A percentile compares a stretch with the other conserved stretches of the same genome.
These are phyloP conservation scores for Malacoraja senta DNA, from an alignment of 2,797 vertebrate species.

Conservation along the genomic window DNA sequence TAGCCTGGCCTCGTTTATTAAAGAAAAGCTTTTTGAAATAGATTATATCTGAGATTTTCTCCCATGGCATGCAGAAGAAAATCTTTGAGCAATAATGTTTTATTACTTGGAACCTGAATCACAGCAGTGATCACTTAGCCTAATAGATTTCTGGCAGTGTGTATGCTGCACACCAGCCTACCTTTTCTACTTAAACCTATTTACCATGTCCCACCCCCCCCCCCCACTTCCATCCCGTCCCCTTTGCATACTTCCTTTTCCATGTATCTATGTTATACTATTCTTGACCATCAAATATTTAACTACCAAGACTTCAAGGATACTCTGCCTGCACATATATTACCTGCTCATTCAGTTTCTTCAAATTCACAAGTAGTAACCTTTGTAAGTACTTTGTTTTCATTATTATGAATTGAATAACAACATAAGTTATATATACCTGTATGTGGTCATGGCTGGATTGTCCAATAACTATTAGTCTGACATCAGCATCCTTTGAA, in stretches of 20 bases:
- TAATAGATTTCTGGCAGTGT: neutral
- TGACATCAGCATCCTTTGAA: conserved; percentile 70
- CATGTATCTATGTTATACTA: neutral
- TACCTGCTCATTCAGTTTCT: neutral
- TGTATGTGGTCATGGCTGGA: conserved; percentile 76
- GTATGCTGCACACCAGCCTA: neutral
- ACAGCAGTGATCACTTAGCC: neutral
- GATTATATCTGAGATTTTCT: neutral
- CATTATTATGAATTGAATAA: neutral
- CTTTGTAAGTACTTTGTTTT: neutral
- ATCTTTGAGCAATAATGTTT: neutral
- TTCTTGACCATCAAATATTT: neutral
- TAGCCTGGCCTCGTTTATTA: neutral
- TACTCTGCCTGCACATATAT: neutral
- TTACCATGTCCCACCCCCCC: neutral
- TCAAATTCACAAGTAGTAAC: neutral
- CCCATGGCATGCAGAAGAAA: neutral
- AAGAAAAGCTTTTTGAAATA: neutral
- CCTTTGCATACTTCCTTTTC: neutral
- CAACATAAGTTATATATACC: conserved; percentile 57
- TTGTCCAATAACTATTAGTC: conserved; percentile 85
- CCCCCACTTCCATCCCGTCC: neutral
- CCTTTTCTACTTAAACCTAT: neutral
- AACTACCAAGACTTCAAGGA: neutral
- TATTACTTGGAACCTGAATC: neutral